A percentile compares a stretch with the other conserved stretches of the same genome.
Conservation (phyloP, 92 coral and sea anemone genomes). For the Isaurus tuberculatus region DNA sequence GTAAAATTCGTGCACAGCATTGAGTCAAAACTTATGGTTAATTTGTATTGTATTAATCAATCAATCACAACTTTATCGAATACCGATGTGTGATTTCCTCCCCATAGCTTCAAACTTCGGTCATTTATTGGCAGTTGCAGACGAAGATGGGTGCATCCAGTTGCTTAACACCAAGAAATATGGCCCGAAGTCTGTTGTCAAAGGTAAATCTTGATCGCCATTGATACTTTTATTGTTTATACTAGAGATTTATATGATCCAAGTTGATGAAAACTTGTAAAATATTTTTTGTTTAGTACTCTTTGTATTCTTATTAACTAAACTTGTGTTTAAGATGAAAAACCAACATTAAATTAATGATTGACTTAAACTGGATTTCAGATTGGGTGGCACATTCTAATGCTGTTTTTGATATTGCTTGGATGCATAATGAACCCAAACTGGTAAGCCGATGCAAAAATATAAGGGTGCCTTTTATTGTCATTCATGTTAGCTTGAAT, state of each 20-base stretch:
- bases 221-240: neutral
- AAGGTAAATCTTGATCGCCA: constrained; percentile 60
- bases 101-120: constrained; percentile 69
- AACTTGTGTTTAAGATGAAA: too few species aligned
- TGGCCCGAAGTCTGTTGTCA: constrained; percentile 70
- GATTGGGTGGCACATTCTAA: constrained; percentile 98
- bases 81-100: neutral
- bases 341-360: neutral
- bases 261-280: neutral
- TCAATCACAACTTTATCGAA: neutral
- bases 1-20: too few species aligned
- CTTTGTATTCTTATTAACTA: too few species aligned
- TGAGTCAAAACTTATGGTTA: too few species aligned
- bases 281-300: too few species aligned
- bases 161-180: constrained; percentile 78
- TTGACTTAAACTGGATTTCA: constrained; percentile 11
- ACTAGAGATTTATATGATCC: neutral
- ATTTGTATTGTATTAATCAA: neutral
- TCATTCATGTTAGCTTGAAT: too few species aligned
- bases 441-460: constrained; percentile 71
- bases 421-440: constrained; percentile 87
- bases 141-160: constrained; percentile 94
- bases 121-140: constrained; percentile 91
- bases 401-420: constrained; percentile 98
- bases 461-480: neutral